phyloP scores from a whole-genome alignment of 2,888 invertebrate species.

The Caenorhabditis panamensis region DNA sequence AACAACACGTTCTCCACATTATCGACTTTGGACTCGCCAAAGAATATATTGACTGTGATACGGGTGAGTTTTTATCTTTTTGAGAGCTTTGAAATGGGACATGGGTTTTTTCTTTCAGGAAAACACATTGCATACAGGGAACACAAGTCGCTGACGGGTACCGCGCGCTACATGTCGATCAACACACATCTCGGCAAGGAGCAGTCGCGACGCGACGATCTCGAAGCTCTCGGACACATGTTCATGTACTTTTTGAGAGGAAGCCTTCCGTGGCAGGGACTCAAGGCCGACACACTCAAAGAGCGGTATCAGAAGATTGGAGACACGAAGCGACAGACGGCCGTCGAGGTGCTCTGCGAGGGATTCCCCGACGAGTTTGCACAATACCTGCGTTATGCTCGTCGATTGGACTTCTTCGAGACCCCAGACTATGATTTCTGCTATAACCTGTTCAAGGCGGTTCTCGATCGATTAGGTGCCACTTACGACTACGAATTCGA shows the following conservation, averaged over 20 bases:
- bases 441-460: slow-evolving; percentile 80
- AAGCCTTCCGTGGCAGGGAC: slow-evolving; percentile 99
- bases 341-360: slow-evolving; percentile 91
- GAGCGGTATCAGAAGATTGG: slow-evolving; percentile 98
- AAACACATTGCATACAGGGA: slow-evolving; percentile 99
- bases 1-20: slow-evolving; percentile 99
- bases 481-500: slow-evolving; percentile 81
- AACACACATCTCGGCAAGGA: slow-evolving; percentile 99
- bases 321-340: slow-evolving; percentile 98
- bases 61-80: slow-evolving; percentile 73
- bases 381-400: slow-evolving; percentile 96
- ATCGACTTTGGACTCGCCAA: slow-evolving; percentile 99
- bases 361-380: slow-evolving; percentile 94
- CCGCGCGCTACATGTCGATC: slow-evolving; percentile 99
- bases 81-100: background rate
- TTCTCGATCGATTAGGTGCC: slow-evolving; percentile 76
- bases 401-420: slow-evolving; percentile 98
- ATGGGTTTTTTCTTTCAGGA: slow-evolving; percentile 84
- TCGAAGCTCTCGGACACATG: slow-evolving; percentile 99
- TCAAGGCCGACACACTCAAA: slow-evolving; percentile 84
- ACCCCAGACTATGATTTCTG: slow-evolving; percentile 98
- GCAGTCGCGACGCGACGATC: slow-evolving; percentile 86
- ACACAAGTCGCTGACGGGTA: slow-evolving; percentile 99
- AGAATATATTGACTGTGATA: slow-evolving; percentile 99
- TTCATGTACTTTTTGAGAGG: slow-evolving; percentile 99